Base-by-base conservation (phyloP, 1,140 invertebrate species). In the Helicoverpa zea region DNA sequence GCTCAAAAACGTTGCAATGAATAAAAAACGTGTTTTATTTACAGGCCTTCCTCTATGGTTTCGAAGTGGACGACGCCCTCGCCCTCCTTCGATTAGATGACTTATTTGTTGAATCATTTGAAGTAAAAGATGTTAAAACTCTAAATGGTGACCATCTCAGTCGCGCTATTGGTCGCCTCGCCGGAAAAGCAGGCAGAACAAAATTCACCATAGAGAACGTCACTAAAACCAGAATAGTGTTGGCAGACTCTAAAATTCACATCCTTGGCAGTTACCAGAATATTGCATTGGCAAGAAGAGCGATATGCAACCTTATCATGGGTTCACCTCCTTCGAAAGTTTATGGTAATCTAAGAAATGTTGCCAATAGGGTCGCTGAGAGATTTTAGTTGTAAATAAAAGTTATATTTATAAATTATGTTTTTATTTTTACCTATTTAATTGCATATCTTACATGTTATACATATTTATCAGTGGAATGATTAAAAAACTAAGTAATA, bases 131-230 rank as follows among this genome's bases (percentile, higher is more conserved):
- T 96, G 99, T 99, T 0, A 99, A 99, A 95, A 98, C 97, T 29
- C 92, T 99, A 51, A 98, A 98, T 94, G 99, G 99, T 12, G 99
- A 99, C 94, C 99, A 99, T 94, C 96, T 99, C 81, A 98, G 98
- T 29, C 96, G 99, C 94, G 99, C 99, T 0, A 98, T 99, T 87
- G 99, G 99, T 23, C 96, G 99, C 86, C 96, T 99, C 59, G 99
- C 99, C 14, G 99, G 99, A 0, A 99, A 99, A 96, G 98, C 98
- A 80, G 99, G 99, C 23, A 97, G 98, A 81, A 99, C 99, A 3
- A 99, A 99, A 92, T 99, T 98, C 88, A 99, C 99, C 2, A 99
- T 99, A 90, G 99, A 99, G 96, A 99, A 99, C 95, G 98, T 98
- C 0, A 99, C 99, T 11, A 99, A 99, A 95, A 99, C 99, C 0